Evolutionary conservation across 2,888 invertebrate genomes (phyloP), one percentile per base, ranked within the genome.

Genomic region (Meghimatium bilineatum): DNA sequence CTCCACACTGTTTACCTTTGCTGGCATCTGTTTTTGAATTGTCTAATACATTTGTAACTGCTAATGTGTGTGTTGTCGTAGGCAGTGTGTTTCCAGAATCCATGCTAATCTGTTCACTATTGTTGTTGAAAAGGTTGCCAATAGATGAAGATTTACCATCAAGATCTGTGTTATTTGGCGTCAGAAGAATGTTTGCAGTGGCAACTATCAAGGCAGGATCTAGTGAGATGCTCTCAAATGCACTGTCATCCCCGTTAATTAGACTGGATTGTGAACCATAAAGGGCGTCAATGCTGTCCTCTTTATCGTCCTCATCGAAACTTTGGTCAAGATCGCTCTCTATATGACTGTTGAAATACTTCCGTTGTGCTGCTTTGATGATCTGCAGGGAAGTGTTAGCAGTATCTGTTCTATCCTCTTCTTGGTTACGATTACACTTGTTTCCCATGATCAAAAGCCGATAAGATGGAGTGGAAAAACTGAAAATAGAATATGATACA

Each of bases 341-440:
- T 14, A 83, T 77, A 44, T 83, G 83, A 56, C 77, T 83, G 83
- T 78, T 77, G 38, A 77, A 83, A 32, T 83, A 83, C 77, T 83
- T 83, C 44, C 75, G 36, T 49, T 83, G 83, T 3, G 83, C 83
- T 36, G 77, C 77, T 32, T 38, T 63, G 29, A 83, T 83, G 56
- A 63, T 66, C 36, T 67, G 49, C 20, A 85, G 67, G 5, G 82
- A 52, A 0, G 77, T 32, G 60, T 49, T 78, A 10, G 8, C 17
- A 1, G 38, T 23, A 56, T 69, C 77, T 26, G 20, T 29, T 20
- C 23, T 60, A 12, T 71, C 77, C 63, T 38, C 44, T 26, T 26
- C 34, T 20, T 76, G 38, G 20, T 29, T 36, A 20, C 34, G 26
- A 23, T 49, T 29, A 56, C 75, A 81, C 29, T 78, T 69, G 75